phyloP scores from a whole-genome alignment of 1,140 invertebrate genomes.

The Harlomillsia oculata region DNA sequence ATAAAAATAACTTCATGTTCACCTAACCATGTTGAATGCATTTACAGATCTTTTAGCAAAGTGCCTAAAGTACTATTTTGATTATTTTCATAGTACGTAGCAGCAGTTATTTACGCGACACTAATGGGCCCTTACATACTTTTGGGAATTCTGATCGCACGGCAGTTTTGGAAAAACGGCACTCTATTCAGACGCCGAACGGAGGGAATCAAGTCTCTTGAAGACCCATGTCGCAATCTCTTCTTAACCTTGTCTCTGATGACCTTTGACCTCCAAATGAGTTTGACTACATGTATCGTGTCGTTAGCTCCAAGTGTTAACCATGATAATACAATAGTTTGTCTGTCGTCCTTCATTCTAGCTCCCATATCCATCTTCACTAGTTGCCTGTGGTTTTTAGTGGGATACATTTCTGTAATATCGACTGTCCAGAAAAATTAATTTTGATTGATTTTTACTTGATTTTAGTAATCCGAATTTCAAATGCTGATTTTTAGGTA shows the following conservation, averaged over 20 bases:
- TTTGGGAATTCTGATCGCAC: slow-evolving; percentile 8
- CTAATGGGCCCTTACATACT: slow-evolving; percentile 12
- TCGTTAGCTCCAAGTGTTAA: slow-evolving; percentile 17
- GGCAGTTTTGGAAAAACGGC: slow-evolving; percentile 12
- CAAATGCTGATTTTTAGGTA: background rate
- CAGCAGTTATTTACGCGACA: slow-evolving; percentile 3
- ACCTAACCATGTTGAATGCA: background rate
- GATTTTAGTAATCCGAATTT: background rate
- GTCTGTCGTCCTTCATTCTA: slow-evolving; percentile 10
- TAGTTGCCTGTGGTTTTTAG: slow-evolving; percentile 4
- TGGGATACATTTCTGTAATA: slow-evolving; percentile 18
- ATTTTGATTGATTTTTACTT: background rate
- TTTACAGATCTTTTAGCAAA: background rate
- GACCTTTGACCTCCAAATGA: slow-evolving; percentile 18
- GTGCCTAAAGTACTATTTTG: too few species aligned
- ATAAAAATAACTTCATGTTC: background rate
- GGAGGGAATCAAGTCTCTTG: slow-evolving; percentile 8
- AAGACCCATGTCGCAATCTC: slow-evolving; percentile 8
- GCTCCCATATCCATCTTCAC: slow-evolving; percentile 6
- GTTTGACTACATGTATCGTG: slow-evolving; percentile 17
- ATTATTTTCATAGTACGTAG: slow-evolving; percentile 10
- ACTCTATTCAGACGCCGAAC: slow-evolving; percentile 13
- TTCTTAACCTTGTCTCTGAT: slow-evolving; percentile 17
- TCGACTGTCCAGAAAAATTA: background rate
- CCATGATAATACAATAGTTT: slow-evolving; percentile 4